Conservation (phyloP, 2,113 vertebrate species). For the Laticauda colubrina region DNA sequence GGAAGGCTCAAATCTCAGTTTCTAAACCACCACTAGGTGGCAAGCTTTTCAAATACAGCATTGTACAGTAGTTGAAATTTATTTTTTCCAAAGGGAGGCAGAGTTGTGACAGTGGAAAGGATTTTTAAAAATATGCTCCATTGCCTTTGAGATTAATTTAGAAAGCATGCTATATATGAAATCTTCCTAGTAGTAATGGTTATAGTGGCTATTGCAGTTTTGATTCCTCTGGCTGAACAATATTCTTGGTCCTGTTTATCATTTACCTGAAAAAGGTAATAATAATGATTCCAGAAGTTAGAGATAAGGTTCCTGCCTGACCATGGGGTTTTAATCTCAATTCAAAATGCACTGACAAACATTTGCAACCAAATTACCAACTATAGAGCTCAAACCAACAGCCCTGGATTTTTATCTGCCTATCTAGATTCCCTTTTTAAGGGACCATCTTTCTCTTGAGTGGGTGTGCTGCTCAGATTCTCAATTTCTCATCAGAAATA, state of each 20-base stretch:
- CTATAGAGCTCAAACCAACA: too few relatives aligned
- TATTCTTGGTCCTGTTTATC: neutral
- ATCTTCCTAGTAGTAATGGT: neutral
- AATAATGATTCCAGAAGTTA: neutral
- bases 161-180: neutral
- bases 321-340: too few relatives aligned
- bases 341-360: too few relatives aligned
- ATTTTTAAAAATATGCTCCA: neutral
- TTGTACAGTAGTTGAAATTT: neutral
- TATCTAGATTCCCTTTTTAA: neutral
- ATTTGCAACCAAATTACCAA: too few relatives aligned
- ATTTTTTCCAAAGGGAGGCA: neutral
- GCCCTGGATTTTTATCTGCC: neutral
- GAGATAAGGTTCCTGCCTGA: neutral
- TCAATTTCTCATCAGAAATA: neutral
- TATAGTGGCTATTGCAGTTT: neutral
- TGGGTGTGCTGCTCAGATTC: neutral
- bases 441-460: neutral
- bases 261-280: neutral
- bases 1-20: neutral
- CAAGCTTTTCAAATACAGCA: slow-evolving; percentile 28
- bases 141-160: neutral
- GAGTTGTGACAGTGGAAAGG: neutral
- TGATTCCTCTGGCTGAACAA: neutral
- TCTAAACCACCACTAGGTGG: slow-evolving; percentile 51